Evolutionary conservation across 2,113 vertebrate species (phyloP), one percentile per base, ranked within the genome.

Genomic region (Clinocottus analis): DNA sequence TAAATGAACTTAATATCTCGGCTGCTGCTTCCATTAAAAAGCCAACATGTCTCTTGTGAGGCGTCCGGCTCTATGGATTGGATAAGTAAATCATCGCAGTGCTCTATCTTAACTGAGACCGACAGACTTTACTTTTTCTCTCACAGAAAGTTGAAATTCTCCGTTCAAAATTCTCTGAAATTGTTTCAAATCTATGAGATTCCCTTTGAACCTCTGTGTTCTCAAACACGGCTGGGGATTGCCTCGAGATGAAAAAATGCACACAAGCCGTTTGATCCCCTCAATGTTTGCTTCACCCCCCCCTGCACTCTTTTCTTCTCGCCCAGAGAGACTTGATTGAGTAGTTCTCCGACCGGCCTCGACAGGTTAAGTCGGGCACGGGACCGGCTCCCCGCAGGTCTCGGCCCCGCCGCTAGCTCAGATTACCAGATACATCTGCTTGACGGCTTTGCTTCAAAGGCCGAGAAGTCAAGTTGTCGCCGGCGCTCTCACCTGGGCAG

Each of bases 401-500:
- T 51, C 17, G 0, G 61, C 60, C 49, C 25, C 29, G 11, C 64
- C 79, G 87, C 78, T 87, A 77, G 72, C 74, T 91, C 87, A 63
- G 79, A 92, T 92, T 85, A 89, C 67, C 75, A 66, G 27, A 83
- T 80, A 80, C 79, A 91, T 92, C 85, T 84, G 59, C 91, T 85
- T 80, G 56, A 82, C 58, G 78, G 69, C 49, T 77, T 85, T 88
- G 69, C 66, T 82, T 80, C 58, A 75, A 75, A 83, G 71, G 75
- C 45, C 3, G 41, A 82, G 87, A 79, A 86, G 80, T 87, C 83
- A 83, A 56, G 79, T 75, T 75, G 74, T 83, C 85, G 72, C 27
- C 5, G 58, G 29, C 61, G 51, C 61, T 77, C 72, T 85, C 72
- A 60, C 45, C 60, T 8, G 0, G 2, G 27, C 59, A 41, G 55